Percentiles rank a stretch among this genome's conserved stretches.
These are phyloP conservation scores for Copidosoma floridanum DNA, from an alignment of 1,140 invertebrate genomes.

Conservation along the genomic window DNA sequence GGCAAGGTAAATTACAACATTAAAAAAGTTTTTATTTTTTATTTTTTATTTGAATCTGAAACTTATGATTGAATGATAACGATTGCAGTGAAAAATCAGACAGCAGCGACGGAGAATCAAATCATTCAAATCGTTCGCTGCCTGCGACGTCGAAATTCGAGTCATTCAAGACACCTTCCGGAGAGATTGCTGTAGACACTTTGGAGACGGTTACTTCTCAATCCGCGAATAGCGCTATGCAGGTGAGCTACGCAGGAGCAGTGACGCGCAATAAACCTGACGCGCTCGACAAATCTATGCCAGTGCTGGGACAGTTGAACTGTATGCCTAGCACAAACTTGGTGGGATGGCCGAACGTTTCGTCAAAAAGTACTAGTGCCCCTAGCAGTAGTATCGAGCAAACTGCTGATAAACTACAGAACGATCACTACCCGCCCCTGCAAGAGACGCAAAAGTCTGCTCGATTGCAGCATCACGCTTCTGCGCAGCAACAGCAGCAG, in stretches of 20 bases:
- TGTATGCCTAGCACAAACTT: constrained; percentile 41
- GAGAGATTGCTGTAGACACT: no score
- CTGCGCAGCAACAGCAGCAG: constrained; percentile 40
- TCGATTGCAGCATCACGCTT: no score
- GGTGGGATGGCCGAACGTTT: constrained; percentile 43
- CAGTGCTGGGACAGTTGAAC: constrained; percentile 49
- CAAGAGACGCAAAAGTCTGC: constrained; percentile 52
- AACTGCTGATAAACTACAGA: constrained; percentile 43
- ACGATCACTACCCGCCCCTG: constrained; percentile 52
- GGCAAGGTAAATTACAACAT: constrained; percentile 50
- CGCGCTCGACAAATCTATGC: no score
- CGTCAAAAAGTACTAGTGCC: constrained; percentile 39
- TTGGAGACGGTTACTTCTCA: constrained; percentile 50
- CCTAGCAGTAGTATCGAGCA: no score
- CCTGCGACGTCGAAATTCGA: constrained; percentile 62
- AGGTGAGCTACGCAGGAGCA: constrained; percentile 74
- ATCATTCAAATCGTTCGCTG: constrained; percentile 72
- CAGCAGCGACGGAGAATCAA: constrained; percentile 71
- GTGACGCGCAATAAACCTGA: no score
- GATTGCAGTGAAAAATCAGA: constrained; percentile 67
- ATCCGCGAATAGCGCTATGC: constrained; percentile 60
- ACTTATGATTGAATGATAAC: no score
- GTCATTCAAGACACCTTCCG: no score
- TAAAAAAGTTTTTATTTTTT: no score
- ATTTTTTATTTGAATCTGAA: background rate